Conservation (phyloP, 1,140 invertebrate genomes). For the Bombus waltoni region DNA sequence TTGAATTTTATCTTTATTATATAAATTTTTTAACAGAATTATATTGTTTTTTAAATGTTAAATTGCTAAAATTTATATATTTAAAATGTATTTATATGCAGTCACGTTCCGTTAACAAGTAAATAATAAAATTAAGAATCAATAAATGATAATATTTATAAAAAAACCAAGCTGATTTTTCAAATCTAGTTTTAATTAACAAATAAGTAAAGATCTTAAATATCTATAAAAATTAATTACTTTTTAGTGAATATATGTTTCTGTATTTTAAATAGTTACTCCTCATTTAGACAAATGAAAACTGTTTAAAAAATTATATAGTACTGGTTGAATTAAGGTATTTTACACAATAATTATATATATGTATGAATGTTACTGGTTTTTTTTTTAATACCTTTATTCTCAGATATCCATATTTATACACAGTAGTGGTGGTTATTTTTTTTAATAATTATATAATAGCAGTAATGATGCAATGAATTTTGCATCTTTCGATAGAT, state of each 20-base stretch:
- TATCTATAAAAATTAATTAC: neutral
- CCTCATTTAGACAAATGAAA: neutral
- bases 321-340: conserved; percentile 25
- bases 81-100: neutral
- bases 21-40: neutral
- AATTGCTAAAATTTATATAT: neutral
- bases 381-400: conserved; percentile 75
- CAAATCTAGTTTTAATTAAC: neutral
- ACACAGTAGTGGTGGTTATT: conserved; percentile 75
- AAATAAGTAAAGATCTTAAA: neutral
- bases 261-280: neutral
- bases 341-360: conserved; percentile 19
- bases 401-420: conserved; percentile 78
- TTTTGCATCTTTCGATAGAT: conserved; percentile 73
- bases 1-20: neutral
- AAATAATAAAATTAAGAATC: neutral
- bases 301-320: neutral
- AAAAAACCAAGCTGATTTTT: neutral
- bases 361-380: conserved; percentile 46
- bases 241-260: neutral
- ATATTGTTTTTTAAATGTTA: neutral
- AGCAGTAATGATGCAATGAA: conserved; percentile 74
- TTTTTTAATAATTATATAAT: conserved; percentile 73
- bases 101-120: neutral
- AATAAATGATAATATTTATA: neutral